A percentile compares a stretch with the other conserved stretches of the same genome.
Evolutionary conservation across 2,113 vertebrate species (phyloP).

Genomic region (Leucosticte australis): DNA sequence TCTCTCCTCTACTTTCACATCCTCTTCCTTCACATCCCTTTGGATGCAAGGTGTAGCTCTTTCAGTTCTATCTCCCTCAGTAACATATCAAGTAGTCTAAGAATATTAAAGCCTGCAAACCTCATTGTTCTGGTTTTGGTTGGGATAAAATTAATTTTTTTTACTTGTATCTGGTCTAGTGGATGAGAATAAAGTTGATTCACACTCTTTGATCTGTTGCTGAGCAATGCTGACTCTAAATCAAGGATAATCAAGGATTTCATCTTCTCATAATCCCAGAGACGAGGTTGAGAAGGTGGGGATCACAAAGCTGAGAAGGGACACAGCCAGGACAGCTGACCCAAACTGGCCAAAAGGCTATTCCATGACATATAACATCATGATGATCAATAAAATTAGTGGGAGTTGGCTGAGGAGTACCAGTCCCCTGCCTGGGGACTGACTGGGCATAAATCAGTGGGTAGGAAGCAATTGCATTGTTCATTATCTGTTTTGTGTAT

Average conservation of each 20-base stretch:
- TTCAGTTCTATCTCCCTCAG: neutral
- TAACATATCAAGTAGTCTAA: neutral
- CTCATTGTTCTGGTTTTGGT: neutral
- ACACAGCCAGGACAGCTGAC: neutral
- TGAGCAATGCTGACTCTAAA: neutral
- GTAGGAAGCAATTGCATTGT: neutral
- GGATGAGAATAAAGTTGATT: neutral
- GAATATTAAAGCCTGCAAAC: neutral
- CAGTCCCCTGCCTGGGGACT: neutral
- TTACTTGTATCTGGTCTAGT: neutral
- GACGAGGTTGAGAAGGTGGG: accelerated
- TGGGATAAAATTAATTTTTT: neutral
- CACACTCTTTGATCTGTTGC: neutral
- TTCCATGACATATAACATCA: neutral
- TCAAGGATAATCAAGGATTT: neutral
- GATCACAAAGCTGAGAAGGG: neutral
- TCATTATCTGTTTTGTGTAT: neutral
- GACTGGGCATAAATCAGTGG: accelerated
- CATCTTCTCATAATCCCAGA: neutral
- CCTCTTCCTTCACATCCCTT: neutral
- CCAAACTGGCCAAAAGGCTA: neutral
- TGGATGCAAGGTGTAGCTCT: neutral
- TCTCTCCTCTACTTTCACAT: neutral
- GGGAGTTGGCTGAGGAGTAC: neutral
- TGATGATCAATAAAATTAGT: neutral